A percentile compares a stretch with the other conserved stretches of the same genome.
Evolutionary conservation across 1,140 invertebrate species (phyloP).

Genomic region (Listronotus oregonensis): DNA sequence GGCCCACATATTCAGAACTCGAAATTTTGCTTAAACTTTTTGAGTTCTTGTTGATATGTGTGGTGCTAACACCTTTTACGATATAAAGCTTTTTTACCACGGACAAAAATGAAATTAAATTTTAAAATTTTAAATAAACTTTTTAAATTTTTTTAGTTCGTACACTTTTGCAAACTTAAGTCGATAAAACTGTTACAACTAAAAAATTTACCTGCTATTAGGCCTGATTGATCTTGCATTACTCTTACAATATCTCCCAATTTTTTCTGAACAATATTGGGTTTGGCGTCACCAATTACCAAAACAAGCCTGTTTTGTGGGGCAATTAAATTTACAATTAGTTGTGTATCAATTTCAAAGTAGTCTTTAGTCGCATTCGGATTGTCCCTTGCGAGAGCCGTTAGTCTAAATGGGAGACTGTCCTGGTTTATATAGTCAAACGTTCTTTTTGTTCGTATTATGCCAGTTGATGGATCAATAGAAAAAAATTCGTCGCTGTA

Average conservation of each 20-base stretch:
- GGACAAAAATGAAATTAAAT: too few species aligned
- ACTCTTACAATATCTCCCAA: conserved; percentile 69
- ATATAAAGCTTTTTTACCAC: too few species aligned
- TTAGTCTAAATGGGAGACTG: conserved; percentile 73
- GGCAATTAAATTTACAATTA: conserved; percentile 66
- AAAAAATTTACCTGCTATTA: conserved; percentile 61
- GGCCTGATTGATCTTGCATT: conserved; percentile 73
- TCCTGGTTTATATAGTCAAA: conserved; percentile 69
- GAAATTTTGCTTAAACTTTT: too few species aligned
- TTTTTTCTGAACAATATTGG: conserved; percentile 70
- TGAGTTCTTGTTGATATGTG: too few species aligned
- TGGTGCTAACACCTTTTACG: too few species aligned
- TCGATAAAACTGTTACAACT: too few species aligned
- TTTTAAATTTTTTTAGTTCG: too few species aligned
- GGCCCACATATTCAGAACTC: too few species aligned
- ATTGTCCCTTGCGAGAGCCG: conserved; percentile 76
- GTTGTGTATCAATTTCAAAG: conserved; percentile 64
- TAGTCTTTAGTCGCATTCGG: conserved; percentile 65
- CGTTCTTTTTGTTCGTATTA: conserved; percentile 72
- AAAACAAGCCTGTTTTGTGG: conserved; percentile 76
- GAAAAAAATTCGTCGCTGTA: conserved; percentile 71
- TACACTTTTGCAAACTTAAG: too few species aligned
- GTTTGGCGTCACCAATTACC: conserved; percentile 74
- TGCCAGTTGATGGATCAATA: conserved; percentile 74
- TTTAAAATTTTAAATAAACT: too few species aligned